Base-by-base conservation (phyloP, 2,113 vertebrate species). In the Chlorocebus sabaeus region DNA sequence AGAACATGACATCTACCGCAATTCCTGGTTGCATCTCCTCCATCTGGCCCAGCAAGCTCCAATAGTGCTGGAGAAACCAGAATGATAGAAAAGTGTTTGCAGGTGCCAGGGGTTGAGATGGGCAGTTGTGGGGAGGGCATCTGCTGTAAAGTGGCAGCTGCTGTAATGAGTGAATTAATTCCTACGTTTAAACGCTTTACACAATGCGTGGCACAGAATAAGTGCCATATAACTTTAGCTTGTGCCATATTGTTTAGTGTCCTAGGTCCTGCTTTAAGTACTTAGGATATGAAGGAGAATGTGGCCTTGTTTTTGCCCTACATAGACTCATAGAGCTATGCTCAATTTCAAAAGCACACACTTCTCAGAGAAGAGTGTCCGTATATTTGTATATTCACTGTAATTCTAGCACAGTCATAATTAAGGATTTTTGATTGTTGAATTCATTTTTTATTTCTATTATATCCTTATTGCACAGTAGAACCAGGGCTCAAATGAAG, bases 401-500 rank as follows among this genome's bases (percentile, higher is more conserved):
- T 22, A 10, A 70, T 55, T 88, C 35, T 17, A 75, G 12, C 0
- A 43, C 4, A 22, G 8, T 35, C 43, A n/a, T 25, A 23, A 91
- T 68, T 83, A 38, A 81, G 40, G 6, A 45, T 50, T 78, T 76
- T 68, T 35, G 43, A 0, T 18, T 43, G 23, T 30, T 23, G 35
- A 72, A 59, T 81, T 83, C 89, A 82, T 75, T 57, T 61, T 61
- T 84, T 22, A 52, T 40, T 89, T 92, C 95, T 59, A 40, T 57
- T 67, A 67, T 35, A 57, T 50, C 70, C 30, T 82, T 67, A 10
- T 30, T 81, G 35, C 45, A 76, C 61, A 40, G 12, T 35, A 12
- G n/a, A 90, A 59, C 73, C 50, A 84, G 79, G 72, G 17, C 76
- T 85, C 38, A 92, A 90, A 48, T 40, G 38, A 45, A 52, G 45